Evolutionary conservation across 2,888 invertebrate genomes (phyloP), one percentile per base, ranked within the genome.

Genomic region (Epirrhoe tristata): DNA sequence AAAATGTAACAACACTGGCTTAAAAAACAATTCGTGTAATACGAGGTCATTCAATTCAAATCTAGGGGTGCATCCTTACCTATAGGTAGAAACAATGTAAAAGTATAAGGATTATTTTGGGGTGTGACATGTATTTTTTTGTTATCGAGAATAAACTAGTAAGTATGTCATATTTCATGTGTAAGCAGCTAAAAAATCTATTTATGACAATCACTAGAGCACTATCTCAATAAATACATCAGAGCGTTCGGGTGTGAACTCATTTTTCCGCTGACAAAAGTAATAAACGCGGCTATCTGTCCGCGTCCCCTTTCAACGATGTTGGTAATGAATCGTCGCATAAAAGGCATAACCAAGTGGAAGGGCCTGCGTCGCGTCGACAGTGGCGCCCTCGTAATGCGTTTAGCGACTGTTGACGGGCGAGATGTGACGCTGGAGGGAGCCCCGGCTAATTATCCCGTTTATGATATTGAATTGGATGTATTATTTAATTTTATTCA

Each of bases 211-310:
- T 75, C 73, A 52, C 51, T 7, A 58, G 62, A 58, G 39, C 66
- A 77, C 76, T 71, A 73, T 74, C 70, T 67, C 73, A 74, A 78
- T 74, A 75, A 78, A 86, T 77, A 77, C 84, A 81, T 84, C 79
- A 85, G 79, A 85, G 76, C 86, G 81, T 83, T 81, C 86, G 79
- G 80, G 89, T 84, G 88, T 85, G 83, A 90, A 91, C 89, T 90
- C 90, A 91, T 91, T 93, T 93, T 92, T 91, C 89, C 88, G 93
- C 92, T 91, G 92, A 93, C 92, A 92, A 93, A 90, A 92, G 93
- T 88, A 90, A 92, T 93, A 92, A 93, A 91, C 88, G 90, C 84
- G 85, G 82, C 90, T 91, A 92, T 92, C 91, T 91, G 90, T 91
- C 82, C 83, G 80, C 83, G 82, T 84, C 90, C 88, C 89, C 86